Conservation (phyloP, 2,797 vertebrate species). For the Sitta carolinensis region DNA sequence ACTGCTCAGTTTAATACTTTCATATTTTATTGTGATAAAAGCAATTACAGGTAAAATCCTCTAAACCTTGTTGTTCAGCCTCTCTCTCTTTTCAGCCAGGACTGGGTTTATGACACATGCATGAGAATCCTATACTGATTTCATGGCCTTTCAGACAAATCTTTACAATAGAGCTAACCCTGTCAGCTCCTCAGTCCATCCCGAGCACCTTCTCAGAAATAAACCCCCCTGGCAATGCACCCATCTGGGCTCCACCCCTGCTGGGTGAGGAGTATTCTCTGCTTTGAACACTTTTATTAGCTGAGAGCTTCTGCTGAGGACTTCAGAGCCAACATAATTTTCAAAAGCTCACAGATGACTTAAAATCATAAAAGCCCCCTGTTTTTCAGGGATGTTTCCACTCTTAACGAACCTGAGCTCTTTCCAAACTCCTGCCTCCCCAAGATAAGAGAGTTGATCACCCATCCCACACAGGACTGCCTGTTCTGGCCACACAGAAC, state of each 20-base stretch:
- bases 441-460: background rate
- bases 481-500: background rate
- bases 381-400: background rate
- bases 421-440: background rate
- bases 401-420: background rate
- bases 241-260: background rate
- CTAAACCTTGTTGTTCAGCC: background rate
- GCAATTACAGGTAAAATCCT: background rate
- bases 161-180: background rate
- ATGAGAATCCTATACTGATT: background rate
- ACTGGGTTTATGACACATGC: background rate
- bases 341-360: background rate
- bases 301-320: background rate
- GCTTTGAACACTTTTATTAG: background rate
- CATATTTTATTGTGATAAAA: slow-evolving; percentile 10
- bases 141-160: background rate
- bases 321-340: background rate
- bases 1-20: background rate
- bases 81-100: background rate
- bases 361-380: background rate
- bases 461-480: background rate
- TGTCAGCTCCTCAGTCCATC: background rate
- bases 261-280: background rate
- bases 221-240: background rate
- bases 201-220: background rate